Conservation (phyloP, 53 echinoderm and acorn worm genomes). For the Glandiceps talaboti region DNA sequence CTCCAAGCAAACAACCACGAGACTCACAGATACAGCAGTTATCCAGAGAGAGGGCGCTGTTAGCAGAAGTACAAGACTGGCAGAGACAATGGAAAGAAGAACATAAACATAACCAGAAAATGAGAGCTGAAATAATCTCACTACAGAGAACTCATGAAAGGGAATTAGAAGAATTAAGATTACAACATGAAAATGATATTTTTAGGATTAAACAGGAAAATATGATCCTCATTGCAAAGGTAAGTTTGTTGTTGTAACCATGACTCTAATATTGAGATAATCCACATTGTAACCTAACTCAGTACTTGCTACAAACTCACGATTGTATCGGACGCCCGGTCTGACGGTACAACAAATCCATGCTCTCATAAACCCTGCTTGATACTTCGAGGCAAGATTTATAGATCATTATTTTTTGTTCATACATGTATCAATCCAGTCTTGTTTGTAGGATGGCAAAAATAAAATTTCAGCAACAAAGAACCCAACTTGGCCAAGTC, state of each 20-base stretch:
- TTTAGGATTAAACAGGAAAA: conserved; percentile 84
- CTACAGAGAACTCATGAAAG: conserved; percentile 51
- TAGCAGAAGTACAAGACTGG: conserved; percentile 85
- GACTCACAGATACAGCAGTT: conserved; percentile 57
- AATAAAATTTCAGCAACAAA: too few relatives aligned
- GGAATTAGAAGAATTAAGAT: conserved; percentile 49
- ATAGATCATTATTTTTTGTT: too few relatives aligned
- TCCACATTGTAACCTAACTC: too few relatives aligned
- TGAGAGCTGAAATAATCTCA: conserved; percentile 66
- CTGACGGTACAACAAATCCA: too few relatives aligned
- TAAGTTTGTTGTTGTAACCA: background rate
- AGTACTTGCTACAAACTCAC: too few relatives aligned
- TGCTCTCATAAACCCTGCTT: too few relatives aligned
- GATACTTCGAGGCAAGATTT: too few relatives aligned
- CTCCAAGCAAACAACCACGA: background rate
- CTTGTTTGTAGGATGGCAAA: too few relatives aligned
- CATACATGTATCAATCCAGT: too few relatives aligned
- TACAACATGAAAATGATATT: conserved; percentile 72
- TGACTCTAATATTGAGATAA: too few relatives aligned
- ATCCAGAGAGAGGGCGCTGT: conserved; percentile 87
- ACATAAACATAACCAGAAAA: conserved; percentile 66
- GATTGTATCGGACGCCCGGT: too few relatives aligned
- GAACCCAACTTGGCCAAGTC: too few relatives aligned
- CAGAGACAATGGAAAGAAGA: conserved; percentile 95
- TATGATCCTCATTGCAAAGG: conserved; percentile 54